phyloP scores from a whole-genome alignment of 2,113 vertebrate species.

The Pangasianodon hypophthalmus region DNA sequence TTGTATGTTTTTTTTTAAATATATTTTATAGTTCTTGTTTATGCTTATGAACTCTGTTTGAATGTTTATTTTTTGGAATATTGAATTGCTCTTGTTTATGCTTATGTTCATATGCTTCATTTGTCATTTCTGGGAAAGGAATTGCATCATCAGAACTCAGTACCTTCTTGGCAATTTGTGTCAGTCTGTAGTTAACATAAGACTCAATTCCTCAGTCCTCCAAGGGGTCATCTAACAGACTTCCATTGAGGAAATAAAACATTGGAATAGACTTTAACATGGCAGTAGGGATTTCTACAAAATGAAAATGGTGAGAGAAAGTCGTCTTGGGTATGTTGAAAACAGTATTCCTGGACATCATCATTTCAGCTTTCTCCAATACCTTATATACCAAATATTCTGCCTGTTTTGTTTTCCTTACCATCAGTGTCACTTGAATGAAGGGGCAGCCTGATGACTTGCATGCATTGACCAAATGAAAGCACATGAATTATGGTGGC shows the following conservation, averaged over 20 bases:
- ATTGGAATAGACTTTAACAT: background rate
- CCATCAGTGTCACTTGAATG: background rate
- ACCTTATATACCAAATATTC: constrained; percentile 58
- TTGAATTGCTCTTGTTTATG: background rate
- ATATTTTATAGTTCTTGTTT: background rate
- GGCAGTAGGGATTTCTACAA: background rate
- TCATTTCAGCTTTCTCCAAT: constrained; percentile 27
- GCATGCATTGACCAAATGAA: constrained; percentile 19
- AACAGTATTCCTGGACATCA: background rate
- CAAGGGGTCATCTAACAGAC: no score
- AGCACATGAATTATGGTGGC: constrained; percentile 1
- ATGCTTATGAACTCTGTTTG: background rate
- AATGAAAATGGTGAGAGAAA: background rate
- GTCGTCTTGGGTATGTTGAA: background rate
- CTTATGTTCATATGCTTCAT: background rate
- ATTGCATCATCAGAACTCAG: background rate
- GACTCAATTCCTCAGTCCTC: background rate
- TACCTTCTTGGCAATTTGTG: background rate
- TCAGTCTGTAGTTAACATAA: background rate
- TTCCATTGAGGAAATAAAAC: background rate
- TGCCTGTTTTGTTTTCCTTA: constrained; percentile 32
- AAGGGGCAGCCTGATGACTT: constrained; percentile 25
- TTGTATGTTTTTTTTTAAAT: background rate
- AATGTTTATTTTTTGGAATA: background rate
- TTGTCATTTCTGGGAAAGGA: background rate